Base-by-base conservation (phyloP, 1,140 invertebrate species). In the Papilio helenus region DNA sequence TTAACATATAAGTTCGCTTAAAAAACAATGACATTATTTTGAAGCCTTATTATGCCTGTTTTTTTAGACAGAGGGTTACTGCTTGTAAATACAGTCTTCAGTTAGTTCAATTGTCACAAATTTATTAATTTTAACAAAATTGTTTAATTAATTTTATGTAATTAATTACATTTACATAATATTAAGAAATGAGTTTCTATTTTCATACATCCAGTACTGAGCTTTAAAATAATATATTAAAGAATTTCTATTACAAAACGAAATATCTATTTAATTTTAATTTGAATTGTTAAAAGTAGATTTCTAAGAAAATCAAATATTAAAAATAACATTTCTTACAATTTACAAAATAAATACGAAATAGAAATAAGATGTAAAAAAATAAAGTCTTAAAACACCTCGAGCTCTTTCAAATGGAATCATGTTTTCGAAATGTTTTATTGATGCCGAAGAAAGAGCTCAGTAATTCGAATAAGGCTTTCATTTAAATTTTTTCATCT, bases 381-480 rank as follows among this genome's bases (percentile, higher is more conserved):
- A 68, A 68, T 68, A 68, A 68, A 68, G 61, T 68, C 61, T 68
- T 68, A 68, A 68, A 68, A 68, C 61, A 68, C 61, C 61, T 68
- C 26, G 61, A 68, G 61, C 61, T 68, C 61, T 68, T 68, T 68
- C 61, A 68, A 68, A 68, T 68, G 61, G 26, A 68, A 68, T 68
- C 61, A 68, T 68, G 61, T 68, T 68, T 68, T 68, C 26, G 26
- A 68, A 68, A 68, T 68, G 61, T 68, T 68, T 68, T 68, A 68
- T 68, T 68, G 61, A 68, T 68, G 16, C 61, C 61, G 61, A 68
- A 68, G 61, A 68, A 68, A 29, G 61, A 68, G 61, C 61, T 68
- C 61, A 68, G 61, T 68, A 68, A 68, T 68, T 68, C 61, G 61
- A 68, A 68, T 68, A 68, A 68, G 61, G 61, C 61, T 29, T 68